Evolutionary conservation across 2,113 vertebrate genomes (phyloP), one percentile per base, ranked within the genome.

Genomic region (Platichthys flesus): DNA sequence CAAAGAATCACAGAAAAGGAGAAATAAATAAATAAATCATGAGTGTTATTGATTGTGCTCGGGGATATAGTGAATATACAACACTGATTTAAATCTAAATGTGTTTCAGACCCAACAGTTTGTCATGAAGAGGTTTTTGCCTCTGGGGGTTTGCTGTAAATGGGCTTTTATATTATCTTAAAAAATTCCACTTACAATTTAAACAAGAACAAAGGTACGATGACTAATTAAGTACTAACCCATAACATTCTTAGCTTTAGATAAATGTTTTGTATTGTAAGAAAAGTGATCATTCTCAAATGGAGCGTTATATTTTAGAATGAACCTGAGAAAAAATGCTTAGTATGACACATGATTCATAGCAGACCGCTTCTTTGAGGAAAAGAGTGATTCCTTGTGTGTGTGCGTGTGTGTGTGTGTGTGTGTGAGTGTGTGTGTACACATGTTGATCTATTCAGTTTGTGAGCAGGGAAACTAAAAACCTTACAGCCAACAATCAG

Each of bases 11-110:
- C 14, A 7, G 5, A 26, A 83, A 40, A 40, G 45, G 28, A 65
- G 18, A 79, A 86, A 87, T 70, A 71, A 85, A 81, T 72, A 88
- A 85, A 81, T 72, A 88, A 71, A 71, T 74, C 68, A 74, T 26
- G 60, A 69, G 37, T 42, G 12, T 85, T 76, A 86, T 83, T 73
- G 81, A 91, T 84, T 64, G 64, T 35, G 37, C 57, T 59, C 55
- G 58, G 67, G 83, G 64, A 76, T 74, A 85, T 52, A 35, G 77
- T 49, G 40, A 59, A 73, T 60, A 71, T 66, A 61, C 35, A 78
- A 70, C 24, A 61, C 18, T 5, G 47, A 40, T 63, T 76, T 67
- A 13, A 62, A 47, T 55, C 57, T 67, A 47, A 23, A 81, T 74
- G 51, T 74, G 40, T 63, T 81, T 60, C 55, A 16, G 67, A 72